Evolutionary conservation across 1,140 invertebrate genomes (phyloP).

Genomic region (Cydia amplana): DNA sequence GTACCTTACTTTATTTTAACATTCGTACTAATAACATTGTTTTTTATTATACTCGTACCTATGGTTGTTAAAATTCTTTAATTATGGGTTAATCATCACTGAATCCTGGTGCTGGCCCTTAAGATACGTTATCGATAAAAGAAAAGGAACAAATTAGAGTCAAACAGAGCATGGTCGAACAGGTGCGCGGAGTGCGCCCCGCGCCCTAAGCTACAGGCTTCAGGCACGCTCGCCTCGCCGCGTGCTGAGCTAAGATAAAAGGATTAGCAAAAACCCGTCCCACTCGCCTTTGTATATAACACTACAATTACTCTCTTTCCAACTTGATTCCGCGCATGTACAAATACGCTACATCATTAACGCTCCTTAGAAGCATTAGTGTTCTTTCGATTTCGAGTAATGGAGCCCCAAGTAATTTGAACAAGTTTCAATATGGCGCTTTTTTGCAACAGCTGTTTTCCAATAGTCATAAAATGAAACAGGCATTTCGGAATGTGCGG

Average conservation of each 20-base stretch:
- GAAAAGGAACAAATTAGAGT: constrained; percentile 52
- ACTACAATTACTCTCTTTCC: constrained; percentile 41
- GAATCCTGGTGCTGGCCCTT: background rate
- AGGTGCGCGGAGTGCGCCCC: constrained; percentile 41
- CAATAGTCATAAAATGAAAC: constrained; percentile 30
- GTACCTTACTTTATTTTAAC: too few relatives aligned
- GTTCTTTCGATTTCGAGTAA: background rate
- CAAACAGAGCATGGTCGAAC: constrained; percentile 41
- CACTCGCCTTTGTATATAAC: constrained; percentile 43
- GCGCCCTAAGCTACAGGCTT: constrained; percentile 41
- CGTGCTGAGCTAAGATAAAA: constrained; percentile 61
- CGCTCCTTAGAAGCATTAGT: constrained; percentile 16
- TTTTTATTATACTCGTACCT: too few relatives aligned
- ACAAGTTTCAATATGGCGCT: background rate
- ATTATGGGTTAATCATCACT: background rate
- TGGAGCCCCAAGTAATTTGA: background rate
- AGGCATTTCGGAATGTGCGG: constrained; percentile 20
- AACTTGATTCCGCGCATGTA: constrained; percentile 21
- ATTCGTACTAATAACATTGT: too few relatives aligned
- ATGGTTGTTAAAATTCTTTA: background rate
- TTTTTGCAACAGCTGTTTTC: constrained; percentile 14
- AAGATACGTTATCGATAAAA: constrained; percentile 36
- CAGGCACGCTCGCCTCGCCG: constrained; percentile 42
- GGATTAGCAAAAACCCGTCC: constrained; percentile 57
- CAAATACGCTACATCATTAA: constrained; percentile 17